These are phyloP conservation scores for Sturmia bella DNA, from an alignment of 2,888 invertebrate species.

Conservation along the genomic window DNA sequence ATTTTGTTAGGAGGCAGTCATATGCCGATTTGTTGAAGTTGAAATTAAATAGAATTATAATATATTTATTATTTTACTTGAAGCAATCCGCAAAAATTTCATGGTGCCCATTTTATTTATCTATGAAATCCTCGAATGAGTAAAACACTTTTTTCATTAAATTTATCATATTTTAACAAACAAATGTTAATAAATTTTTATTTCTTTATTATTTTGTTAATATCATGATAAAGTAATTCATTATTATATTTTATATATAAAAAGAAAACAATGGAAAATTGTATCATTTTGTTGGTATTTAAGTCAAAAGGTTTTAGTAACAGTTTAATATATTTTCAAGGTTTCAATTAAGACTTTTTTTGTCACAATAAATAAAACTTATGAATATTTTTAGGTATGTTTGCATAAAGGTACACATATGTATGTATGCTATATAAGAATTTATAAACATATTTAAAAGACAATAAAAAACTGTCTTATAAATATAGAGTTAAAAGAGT, in stretches of 20 bases:
- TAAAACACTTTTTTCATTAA: background rate
- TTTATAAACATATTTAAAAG: conserved; percentile 22
- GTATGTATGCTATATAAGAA: background rate
- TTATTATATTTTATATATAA: conserved; percentile 32
- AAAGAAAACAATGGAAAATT: conserved; percentile 72
- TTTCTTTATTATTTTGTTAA: conserved; percentile 66
- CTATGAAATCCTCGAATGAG: conserved; percentile 11
- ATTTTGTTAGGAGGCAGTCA: no score
- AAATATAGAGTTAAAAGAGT: no score
- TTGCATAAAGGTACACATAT: conserved; percentile 33
- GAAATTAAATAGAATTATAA: no score
- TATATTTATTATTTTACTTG: no score
- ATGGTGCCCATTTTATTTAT: background rate
- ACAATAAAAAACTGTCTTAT: background rate
- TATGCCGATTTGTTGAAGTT: no score
- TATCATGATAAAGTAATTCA: conserved; percentile 70
- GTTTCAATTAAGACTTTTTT: conserved; percentile 16
- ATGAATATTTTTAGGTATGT: conserved; percentile 1
- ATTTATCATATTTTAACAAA: conserved; percentile 69
- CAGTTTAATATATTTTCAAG: conserved; percentile 46
- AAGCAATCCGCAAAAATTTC: no score
- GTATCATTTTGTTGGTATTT: conserved; percentile 27
- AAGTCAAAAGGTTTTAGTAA: conserved; percentile 52
- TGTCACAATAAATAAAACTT: conserved; percentile 42
- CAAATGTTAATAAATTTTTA: conserved; percentile 70